phyloP scores from a whole-genome alignment of 2,797 vertebrate genomes.

The Anas acuta region DNA sequence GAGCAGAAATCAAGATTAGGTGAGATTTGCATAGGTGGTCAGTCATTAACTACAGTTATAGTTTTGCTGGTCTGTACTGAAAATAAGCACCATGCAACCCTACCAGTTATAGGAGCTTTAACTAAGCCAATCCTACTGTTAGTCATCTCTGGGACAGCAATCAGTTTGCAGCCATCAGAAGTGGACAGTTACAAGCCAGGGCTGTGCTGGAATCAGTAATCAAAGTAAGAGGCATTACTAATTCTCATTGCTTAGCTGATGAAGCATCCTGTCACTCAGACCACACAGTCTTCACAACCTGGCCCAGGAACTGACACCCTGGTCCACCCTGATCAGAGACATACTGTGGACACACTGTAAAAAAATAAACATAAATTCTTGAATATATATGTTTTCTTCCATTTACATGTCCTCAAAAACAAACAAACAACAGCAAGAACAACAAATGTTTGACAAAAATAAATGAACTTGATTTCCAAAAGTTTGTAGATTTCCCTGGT shows the following conservation, averaged over 20 bases:
- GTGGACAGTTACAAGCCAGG: not conserved
- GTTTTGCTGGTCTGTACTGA: not conserved
- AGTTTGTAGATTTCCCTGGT: not conserved
- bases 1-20: not conserved
- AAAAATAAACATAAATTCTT: not conserved
- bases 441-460: not conserved
- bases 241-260: not conserved
- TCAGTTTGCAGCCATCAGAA: not conserved
- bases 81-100: not conserved
- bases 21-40: slow-evolving; percentile 23
- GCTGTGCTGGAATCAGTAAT: not conserved
- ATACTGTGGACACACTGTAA: not conserved
- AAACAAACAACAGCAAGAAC: not conserved
- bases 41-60: not conserved
- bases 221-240: not conserved
- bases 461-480: not conserved
- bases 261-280: not conserved
- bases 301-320: not conserved
- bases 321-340: not conserved
- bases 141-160: not conserved
- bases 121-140: not conserved
- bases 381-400: not conserved
- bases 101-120: not conserved
- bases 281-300: not conserved
- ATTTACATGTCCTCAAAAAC: not conserved